phyloP scores from a whole-genome alignment of 2,888 invertebrate genomes.

The Hirudinaria manillensis region DNA sequence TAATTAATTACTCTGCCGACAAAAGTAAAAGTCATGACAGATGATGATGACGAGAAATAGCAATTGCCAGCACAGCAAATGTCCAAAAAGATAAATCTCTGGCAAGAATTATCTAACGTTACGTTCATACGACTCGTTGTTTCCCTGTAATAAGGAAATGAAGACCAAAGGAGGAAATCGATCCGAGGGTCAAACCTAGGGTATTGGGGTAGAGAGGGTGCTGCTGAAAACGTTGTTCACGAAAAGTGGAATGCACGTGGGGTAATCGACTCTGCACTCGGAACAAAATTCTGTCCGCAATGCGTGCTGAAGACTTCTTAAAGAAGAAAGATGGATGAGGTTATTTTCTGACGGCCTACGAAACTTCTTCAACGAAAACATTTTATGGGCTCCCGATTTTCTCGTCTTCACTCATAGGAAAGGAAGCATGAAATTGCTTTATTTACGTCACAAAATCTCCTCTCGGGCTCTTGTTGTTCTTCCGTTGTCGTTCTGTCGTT shows the following conservation, averaged over 20 bases:
- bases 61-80: no score
- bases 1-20: no score
- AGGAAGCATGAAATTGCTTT: constrained; percentile 15
- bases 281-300: not conserved
- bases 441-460: not conserved
- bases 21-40: no score
- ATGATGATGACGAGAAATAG: no score
- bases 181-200: not conserved
- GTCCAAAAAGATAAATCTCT: no score
- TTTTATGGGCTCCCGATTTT: not conserved
- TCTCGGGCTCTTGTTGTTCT: no score
- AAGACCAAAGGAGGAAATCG: no score
- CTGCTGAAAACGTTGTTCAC: not conserved
- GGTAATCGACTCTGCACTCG: not conserved
- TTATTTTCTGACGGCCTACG: not conserved
- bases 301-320: not conserved
- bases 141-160: not conserved
- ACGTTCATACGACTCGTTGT: no score
- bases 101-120: no score
- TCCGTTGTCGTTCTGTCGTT: no score
- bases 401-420: constrained; percentile 3
- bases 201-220: not conserved
- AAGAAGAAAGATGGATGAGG: not conserved
- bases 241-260: not conserved
- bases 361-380: no score